Conservation (phyloP, 2,113 vertebrate genomes). For the Daboia siamensis region DNA sequence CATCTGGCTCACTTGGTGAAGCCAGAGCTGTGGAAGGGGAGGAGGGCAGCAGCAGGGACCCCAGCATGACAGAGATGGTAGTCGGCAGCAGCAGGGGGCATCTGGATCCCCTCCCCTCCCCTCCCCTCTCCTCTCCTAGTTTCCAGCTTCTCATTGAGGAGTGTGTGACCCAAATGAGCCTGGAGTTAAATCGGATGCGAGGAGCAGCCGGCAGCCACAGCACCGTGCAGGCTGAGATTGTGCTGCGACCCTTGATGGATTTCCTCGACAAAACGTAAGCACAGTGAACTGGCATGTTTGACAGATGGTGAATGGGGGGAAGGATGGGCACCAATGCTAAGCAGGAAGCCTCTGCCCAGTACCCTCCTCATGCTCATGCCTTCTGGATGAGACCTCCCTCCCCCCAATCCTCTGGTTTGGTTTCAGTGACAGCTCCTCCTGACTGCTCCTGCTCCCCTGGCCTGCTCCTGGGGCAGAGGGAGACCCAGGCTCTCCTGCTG, state of each 20-base stretch:
- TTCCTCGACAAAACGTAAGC: constrained; percentile 93
- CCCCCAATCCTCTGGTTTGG: not conserved
- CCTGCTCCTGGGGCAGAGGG: not conserved
- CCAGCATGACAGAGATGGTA: fast-evolving
- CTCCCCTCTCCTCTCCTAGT: constrained; percentile 58
- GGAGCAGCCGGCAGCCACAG: constrained; percentile 75
- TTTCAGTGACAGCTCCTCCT: not conserved
- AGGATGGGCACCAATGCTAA: not conserved
- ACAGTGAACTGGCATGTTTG: too few species aligned
- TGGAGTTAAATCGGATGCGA: constrained; percentile 89
- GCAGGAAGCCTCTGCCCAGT: not conserved
- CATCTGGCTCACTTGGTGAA: not conserved
- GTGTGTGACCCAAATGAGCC: constrained; percentile 92
- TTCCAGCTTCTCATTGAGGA: constrained; percentile 90
- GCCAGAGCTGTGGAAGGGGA: not conserved
- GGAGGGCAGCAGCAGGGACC: not conserved
- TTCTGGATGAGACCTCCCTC: not conserved
- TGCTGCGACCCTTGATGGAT: constrained; percentile 92
- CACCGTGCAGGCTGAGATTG: constrained; percentile 89
- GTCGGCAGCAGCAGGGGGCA: not conserved
- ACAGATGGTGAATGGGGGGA: too few species aligned
- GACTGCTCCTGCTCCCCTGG: not conserved
- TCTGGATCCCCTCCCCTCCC: not conserved
- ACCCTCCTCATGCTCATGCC: not conserved
- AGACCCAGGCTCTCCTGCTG: not conserved